Evolutionary conservation across 2,888 invertebrate species (phyloP).

Genomic region (Pherbina coryleti): DNA sequence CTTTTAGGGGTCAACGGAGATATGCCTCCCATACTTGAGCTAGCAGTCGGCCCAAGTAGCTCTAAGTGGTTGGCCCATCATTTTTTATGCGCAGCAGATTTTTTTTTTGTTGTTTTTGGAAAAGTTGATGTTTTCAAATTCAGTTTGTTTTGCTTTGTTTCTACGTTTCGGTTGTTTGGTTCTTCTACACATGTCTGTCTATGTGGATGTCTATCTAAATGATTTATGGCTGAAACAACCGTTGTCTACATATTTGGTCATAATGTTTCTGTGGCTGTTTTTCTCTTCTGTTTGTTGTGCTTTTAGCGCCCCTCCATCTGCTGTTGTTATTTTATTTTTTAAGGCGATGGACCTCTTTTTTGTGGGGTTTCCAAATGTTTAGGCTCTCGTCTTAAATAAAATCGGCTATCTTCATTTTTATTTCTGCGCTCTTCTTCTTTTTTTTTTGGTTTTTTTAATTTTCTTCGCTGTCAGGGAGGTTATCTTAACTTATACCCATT

Average conservation of each 20-base stretch:
- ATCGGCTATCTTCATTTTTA: neutral
- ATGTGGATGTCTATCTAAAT: neutral
- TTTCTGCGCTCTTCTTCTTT: neutral
- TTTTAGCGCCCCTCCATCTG: neutral
- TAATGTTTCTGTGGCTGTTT: neutral
- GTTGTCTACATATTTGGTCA: constrained; percentile 1
- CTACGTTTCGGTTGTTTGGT: neutral
- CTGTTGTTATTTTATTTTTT: no score
- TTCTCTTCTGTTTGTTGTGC: neutral
- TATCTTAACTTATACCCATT: constrained; percentile 28
- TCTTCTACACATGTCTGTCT: neutral
- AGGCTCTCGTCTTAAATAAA: no score
- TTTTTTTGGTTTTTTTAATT: constrained; percentile 1
- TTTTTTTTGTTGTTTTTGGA: neutral
- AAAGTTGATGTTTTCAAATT: neutral
- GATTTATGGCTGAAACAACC: constrained; percentile 4
- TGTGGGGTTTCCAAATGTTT: no score
- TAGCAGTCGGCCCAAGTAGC: no score
- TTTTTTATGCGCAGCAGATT: no score
- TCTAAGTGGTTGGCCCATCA: no score
- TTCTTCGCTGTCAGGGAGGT: constrained; percentile 10
- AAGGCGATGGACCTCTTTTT: no score
- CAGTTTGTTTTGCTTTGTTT: neutral
- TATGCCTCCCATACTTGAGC: no score
- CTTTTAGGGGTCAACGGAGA: no score